Conservation (phyloP, 2,797 vertebrate genomes). For the Coccyzus lansbergi region DNA sequence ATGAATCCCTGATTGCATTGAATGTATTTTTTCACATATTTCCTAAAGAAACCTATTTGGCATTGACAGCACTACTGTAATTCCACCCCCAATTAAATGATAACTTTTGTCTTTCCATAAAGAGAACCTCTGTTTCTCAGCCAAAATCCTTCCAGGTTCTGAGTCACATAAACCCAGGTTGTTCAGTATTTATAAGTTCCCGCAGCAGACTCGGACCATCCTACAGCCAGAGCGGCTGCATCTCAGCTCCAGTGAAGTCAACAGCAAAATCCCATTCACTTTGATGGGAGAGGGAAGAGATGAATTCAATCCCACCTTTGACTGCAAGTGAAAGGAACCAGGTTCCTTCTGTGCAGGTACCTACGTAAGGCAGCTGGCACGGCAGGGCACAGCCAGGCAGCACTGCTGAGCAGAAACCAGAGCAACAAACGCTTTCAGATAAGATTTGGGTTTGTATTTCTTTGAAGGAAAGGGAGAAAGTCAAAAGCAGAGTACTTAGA, state of each 20-base stretch:
- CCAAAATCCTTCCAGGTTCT: background rate
- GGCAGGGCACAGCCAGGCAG: background rate
- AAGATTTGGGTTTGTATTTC: background rate
- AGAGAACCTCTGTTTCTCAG: background rate
- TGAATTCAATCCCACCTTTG: constrained; percentile 15
- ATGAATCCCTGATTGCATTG: background rate
- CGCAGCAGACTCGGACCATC: background rate
- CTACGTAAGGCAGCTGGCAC: accelerated
- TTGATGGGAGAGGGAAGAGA: background rate
- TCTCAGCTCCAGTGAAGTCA: background rate
- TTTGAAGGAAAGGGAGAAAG: background rate
- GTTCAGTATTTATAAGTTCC: background rate
- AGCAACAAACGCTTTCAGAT: background rate
- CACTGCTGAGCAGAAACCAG: background rate
- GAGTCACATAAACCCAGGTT: background rate
- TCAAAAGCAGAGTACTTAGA: background rate
- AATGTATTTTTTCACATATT: background rate
- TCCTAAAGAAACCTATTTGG: background rate
- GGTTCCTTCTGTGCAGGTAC: background rate
- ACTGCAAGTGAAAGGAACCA: background rate
- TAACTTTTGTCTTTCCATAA: background rate
- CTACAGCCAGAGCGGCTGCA: background rate
- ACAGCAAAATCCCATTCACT: background rate
- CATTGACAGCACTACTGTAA: background rate
- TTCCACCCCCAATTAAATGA: background rate